Percentiles rank a stretch among this genome's conserved stretches.
Evolutionary conservation across 1,140 invertebrate genomes (phyloP).

Genomic region (Drosophila santomea): DNA sequence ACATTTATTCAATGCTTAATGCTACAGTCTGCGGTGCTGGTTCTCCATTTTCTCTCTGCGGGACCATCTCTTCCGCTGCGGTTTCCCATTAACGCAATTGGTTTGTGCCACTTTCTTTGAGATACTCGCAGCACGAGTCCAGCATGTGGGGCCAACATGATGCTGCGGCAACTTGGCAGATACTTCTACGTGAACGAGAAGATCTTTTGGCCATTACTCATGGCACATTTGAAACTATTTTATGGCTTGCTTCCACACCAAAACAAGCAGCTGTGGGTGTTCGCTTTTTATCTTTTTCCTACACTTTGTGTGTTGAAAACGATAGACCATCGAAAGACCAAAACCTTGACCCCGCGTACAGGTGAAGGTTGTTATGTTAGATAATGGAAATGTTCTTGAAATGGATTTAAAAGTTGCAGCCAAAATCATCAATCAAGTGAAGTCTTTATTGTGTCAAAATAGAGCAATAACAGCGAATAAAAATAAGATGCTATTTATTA

Average conservation of each 20-base stretch:
- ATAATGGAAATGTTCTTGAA: slow-evolving; percentile 23
- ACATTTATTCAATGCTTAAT: slow-evolving; percentile 60
- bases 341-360: slow-evolving; percentile 37
- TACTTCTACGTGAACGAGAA: slow-evolving; percentile 15
- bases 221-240: slow-evolving; percentile 59
- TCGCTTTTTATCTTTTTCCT: slow-evolving; percentile 5
- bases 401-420: background rate
- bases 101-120: slow-evolving; percentile 66
- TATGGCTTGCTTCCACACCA: slow-evolving; percentile 25
- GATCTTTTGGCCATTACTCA: slow-evolving; percentile 43
- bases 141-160: slow-evolving; percentile 35
- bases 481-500: no score
- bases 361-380: slow-evolving; percentile 10
- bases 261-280: slow-evolving; percentile 23
- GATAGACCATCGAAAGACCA: slow-evolving; percentile 12
- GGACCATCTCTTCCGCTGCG: slow-evolving; percentile 49
- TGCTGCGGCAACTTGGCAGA: slow-evolving; percentile 28
- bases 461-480: no score
- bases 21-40: slow-evolving; percentile 7
- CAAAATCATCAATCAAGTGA: no score
- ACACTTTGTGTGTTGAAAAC: slow-evolving; percentile 6
- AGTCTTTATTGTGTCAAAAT: no score
- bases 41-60: slow-evolving; percentile 5
- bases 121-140: slow-evolving; percentile 28
- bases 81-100: slow-evolving; percentile 69